Conservation (phyloP, 2,888 invertebrate species). For the Odontocerum albicorne region DNA sequence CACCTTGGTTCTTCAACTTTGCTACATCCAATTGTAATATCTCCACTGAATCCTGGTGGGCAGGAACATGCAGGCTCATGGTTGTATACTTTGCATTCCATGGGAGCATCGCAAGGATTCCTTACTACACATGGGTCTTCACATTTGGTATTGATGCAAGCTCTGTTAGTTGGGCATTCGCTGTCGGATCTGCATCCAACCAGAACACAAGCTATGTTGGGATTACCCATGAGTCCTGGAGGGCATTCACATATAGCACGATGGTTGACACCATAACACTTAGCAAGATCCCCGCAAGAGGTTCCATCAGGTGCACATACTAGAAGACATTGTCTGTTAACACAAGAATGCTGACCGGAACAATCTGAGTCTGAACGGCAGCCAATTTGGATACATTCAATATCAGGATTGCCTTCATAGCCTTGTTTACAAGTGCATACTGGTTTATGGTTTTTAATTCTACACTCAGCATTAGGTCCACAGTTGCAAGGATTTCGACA, state of each 20-base stretch:
- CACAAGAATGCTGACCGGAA: conserved; percentile 79
- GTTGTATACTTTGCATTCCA: conserved; percentile 74
- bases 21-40: conserved; percentile 63
- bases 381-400: conserved; percentile 74
- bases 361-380: conserved; percentile 78
- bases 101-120: conserved; percentile 70
- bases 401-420: conserved; percentile 82
- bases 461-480: conserved; percentile 82
- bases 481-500: conserved; percentile 86
- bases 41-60: conserved; percentile 71
- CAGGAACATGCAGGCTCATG: conserved; percentile 81
- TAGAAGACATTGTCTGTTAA: conserved; percentile 79
- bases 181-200: conserved; percentile 78
- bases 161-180: conserved; percentile 79
- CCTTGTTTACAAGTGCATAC: conserved; percentile 84
- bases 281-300: conserved; percentile 75
- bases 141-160: conserved; percentile 82
- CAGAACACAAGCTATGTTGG: conserved; percentile 73
- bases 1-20: conserved; percentile 66
- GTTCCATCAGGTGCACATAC: conserved; percentile 73
- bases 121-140: conserved; percentile 70
- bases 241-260: conserved; percentile 82
- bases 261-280: conserved; percentile 80
- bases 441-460: conserved; percentile 82
- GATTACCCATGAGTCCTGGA: conserved; percentile 80